Evolutionary conservation across 2,888 invertebrate species (phyloP).

Genomic region (Phyllotreta striolata): DNA sequence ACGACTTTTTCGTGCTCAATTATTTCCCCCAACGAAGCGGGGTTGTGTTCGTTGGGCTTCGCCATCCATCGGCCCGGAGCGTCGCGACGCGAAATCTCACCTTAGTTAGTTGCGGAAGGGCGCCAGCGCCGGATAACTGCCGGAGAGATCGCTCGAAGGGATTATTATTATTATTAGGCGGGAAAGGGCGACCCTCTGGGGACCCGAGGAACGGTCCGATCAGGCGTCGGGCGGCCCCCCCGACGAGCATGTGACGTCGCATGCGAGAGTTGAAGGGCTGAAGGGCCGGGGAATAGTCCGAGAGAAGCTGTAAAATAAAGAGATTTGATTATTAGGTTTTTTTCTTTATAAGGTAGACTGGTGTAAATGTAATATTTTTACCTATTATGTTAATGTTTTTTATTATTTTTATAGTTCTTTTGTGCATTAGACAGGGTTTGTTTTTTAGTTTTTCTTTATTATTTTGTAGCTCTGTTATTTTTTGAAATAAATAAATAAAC

Average conservation of each 20-base stretch:
- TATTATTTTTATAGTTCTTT: no score
- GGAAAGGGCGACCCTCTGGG: slow-evolving; percentile 41
- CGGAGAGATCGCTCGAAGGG: slow-evolving; percentile 19
- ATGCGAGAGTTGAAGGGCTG: slow-evolving; percentile 7
- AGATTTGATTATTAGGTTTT: slow-evolving; percentile 22
- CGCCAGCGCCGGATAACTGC: slow-evolving; percentile 36
- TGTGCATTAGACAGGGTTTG: no score
- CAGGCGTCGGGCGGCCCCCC: slow-evolving; percentile 45
- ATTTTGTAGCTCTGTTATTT: no score
- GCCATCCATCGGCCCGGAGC: slow-evolving; percentile 13
- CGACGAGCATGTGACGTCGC: slow-evolving; percentile 43
- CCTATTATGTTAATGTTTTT: no score
- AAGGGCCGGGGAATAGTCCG: slow-evolving; percentile 14
- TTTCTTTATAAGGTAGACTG: no score
- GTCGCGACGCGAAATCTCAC: slow-evolving; percentile 41
- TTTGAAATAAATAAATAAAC: no score
- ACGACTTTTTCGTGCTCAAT: no score
- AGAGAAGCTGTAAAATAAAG: slow-evolving; percentile 21
- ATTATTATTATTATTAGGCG: no score
- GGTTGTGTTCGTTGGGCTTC: not conserved
- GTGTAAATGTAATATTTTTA: no score
- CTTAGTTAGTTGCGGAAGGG: slow-evolving; percentile 52
- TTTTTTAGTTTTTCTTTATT: no score
- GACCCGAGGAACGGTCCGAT: slow-evolving; percentile 41
- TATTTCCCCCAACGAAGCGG: no score